phyloP scores from a whole-genome alignment of 2,888 invertebrate species.

The Autographa gamma region DNA sequence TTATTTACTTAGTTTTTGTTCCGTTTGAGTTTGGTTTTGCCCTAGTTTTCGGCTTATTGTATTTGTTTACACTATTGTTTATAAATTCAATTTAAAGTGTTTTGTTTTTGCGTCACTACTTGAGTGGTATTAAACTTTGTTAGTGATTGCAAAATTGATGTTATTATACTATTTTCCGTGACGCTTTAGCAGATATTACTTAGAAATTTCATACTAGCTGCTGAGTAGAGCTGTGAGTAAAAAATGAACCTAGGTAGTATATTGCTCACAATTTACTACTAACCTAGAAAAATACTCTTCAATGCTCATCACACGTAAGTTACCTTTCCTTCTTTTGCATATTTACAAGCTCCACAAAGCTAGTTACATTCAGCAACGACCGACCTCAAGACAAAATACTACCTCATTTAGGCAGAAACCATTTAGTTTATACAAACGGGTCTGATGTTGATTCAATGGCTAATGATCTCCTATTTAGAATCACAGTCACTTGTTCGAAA shows the following conservation, averaged over 20 bases:
- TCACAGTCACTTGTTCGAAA: slow-evolving; percentile 59
- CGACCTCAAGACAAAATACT: not conserved
- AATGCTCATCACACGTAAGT: not conserved
- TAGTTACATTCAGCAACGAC: not conserved
- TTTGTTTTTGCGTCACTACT: slow-evolving; percentile 3
- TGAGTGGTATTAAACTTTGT: not conserved
- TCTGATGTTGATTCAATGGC: slow-evolving; percentile 55
- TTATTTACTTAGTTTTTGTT: slow-evolving; percentile 65
- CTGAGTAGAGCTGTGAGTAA: too few species aligned
- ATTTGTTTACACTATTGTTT: slow-evolving; percentile 52
- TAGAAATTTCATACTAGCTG: too few species aligned
- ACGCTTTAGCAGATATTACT: too few species aligned
- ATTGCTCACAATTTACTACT: too few species aligned
- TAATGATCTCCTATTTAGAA: slow-evolving; percentile 65
- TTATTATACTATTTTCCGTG: too few species aligned
- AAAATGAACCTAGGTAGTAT: too few species aligned
- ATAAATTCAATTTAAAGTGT: slow-evolving; percentile 17
- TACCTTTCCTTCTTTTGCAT: not conserved
- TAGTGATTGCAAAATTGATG: not conserved
- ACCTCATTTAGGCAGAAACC: slow-evolving; percentile 23
- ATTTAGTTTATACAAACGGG: slow-evolving; percentile 54
- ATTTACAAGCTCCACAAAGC: not conserved
- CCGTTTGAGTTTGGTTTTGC: slow-evolving; percentile 52
- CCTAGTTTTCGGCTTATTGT: slow-evolving; percentile 54
- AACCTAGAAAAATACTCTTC: too few species aligned